Percentiles rank a stretch among this genome's conserved stretches.
phyloP scores from a whole-genome alignment of 2,797 vertebrate species.

The Tolypeutes matacus region DNA sequence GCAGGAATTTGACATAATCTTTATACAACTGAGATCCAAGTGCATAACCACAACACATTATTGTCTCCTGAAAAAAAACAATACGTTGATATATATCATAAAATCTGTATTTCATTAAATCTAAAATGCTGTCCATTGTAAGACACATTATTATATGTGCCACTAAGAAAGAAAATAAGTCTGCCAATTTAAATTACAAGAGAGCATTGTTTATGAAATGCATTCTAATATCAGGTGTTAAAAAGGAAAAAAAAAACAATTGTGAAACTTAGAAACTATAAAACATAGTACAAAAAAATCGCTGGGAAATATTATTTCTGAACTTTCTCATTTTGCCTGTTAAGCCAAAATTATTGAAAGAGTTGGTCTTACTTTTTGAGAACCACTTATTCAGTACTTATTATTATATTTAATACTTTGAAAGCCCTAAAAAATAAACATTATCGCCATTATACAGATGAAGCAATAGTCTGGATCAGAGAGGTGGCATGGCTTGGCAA shows the following conservation, averaged over 20 bases:
- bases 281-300: background rate
- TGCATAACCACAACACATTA: background rate
- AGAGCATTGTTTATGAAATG: background rate
- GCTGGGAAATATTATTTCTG: constrained; percentile 4
- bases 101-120: background rate
- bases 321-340: constrained; percentile 4
- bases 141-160: background rate
- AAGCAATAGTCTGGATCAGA: background rate
- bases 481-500: background rate
- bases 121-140: constrained; percentile 5
- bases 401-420: background rate
- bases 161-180: background rate
- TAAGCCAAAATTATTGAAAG: constrained; percentile 22
- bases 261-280: background rate
- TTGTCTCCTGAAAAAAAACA: background rate
- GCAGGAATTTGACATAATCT: background rate
- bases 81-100: background rate
- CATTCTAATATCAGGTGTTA: background rate
- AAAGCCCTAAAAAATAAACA: background rate
- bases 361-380: background rate
- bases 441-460: background rate
- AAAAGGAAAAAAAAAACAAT: background rate
- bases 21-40: background rate
- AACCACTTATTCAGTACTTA: background rate
- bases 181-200: constrained; percentile 2